Evolutionary conservation across 2,797 vertebrate species (phyloP), one percentile per base, ranked within the genome.

Genomic region (Crenuchus spilurus): DNA sequence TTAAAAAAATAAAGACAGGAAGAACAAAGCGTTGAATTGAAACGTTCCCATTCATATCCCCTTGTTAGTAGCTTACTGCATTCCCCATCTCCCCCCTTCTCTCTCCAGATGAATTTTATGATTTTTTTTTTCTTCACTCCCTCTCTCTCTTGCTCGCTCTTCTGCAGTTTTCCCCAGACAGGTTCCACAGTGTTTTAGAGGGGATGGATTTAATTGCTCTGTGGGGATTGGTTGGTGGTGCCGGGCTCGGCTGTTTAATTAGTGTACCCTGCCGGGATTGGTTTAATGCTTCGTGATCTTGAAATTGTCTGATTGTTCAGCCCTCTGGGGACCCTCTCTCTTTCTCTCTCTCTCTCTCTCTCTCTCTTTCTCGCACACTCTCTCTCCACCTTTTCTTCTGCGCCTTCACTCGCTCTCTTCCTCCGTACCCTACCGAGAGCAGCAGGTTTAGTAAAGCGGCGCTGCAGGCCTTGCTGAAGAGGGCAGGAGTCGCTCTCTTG

Each of bases 131-230:
- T 72, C 68, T 77, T 74, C 58, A 79, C 72, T 61, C 63, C 54
- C 69, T 64, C 69, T 54, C 77, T 46, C 72, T 62, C 77, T 75
- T 63, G 13, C 62, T 77, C 58, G 71, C 78, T 78, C 86, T 85
- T 86, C 84, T 39, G 85, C 80, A 84, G 88, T 93, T 95, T 94
- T 97, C 95, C 96, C 96, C 90, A 97, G 95, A 98, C 94, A 88
- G 92, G 90, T 91, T 96, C 93, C 93, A 92, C 93, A 95, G 96
- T 97, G 94, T 97, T 99, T 99, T 98, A 98, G 96, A 96, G 94
- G 96, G 95, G 95, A 98, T 97, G 94, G 95, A 97, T 98, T 99
- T 99, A 99, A 99, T 99, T 99, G 96, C 96, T 98, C 97, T 97
- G 94, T 95, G 93, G 97, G 97, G 97, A 98, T 95, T 95, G 96